A percentile compares a stretch with the other conserved stretches of the same genome.
Conservation (phyloP, 2,888 invertebrate species). For the Drosophila eohydei region DNA sequence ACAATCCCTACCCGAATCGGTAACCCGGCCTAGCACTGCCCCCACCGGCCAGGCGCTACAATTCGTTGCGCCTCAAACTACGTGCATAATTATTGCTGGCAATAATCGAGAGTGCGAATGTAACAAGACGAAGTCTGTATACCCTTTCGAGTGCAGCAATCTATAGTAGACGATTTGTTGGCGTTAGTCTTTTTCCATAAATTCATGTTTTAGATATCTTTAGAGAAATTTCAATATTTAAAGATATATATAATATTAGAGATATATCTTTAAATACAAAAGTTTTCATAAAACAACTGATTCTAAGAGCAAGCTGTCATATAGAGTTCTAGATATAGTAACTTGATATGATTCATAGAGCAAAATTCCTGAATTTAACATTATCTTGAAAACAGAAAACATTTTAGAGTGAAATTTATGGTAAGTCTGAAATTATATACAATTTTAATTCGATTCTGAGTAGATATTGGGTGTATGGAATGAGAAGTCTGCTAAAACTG, state of each 20-base stretch:
- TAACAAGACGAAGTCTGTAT: not conserved
- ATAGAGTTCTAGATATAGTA: not conserved
- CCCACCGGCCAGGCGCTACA: not conserved
- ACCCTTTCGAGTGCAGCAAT: not conserved
- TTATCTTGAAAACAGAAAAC: not conserved
- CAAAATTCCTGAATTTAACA: not conserved
- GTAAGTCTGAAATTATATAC: not conserved
- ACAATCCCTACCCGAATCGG: conserved; percentile 16
- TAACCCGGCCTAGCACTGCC: not conserved
- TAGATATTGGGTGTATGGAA: not conserved
- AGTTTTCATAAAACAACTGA: not conserved
- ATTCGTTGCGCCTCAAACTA: conserved; percentile 33
- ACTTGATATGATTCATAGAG: not conserved
- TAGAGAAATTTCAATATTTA: no score
- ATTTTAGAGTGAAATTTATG: not conserved
- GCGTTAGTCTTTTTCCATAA: no score
- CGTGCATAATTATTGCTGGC: conserved; percentile 28
- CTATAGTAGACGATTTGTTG: not conserved
- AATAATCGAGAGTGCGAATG: not conserved
- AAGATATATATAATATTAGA: no score
- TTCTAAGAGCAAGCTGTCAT: not conserved
- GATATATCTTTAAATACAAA: not conserved
- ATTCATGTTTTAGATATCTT: no score
- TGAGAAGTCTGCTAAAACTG: no score
- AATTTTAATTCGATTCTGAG: not conserved